Base-by-base conservation (phyloP, 1,140 invertebrate genomes). In the Ptiloglossa arizonensis region DNA sequence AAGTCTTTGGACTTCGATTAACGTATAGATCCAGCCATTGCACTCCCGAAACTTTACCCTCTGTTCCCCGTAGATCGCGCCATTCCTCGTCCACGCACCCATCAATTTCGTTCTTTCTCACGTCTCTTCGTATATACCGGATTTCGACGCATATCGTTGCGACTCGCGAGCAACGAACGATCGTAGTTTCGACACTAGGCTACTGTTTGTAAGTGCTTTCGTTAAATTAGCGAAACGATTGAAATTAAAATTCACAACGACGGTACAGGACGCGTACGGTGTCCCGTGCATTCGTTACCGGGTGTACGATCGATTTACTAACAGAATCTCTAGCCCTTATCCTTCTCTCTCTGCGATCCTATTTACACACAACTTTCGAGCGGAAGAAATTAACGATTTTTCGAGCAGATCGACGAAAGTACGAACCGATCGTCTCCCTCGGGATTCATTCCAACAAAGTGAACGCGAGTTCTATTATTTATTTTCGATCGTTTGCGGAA, bases 1-100 rank as follows among this genome's bases (percentile, higher is more conserved):
- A 77, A 70, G 75, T 70, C 75, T 77, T 77, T 77, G 75, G 75
- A 77, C 68, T 63, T 63, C n/a, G 66, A 77, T 56, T 54, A 70
- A 77, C 68, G 67, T 54, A 63, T 69, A 77, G 75, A 77, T 77
- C 75, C 48, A 77, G 75, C 75, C 75, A 44, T 62, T 41, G 15
- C n/a, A n/a, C 50, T 50, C 24, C 35, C 48, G 54, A 15, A 70
- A 19, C 27, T 6, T 60, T 27, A 1, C 27, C 29, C 3, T 3
- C 22, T 17, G 9, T n/a, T 63, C 24, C 32, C 35, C n/a, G 6
- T 2, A 22, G 35, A 62, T 62, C 57, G 32, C 9, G 19, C n/a
- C 2, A 5, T 19, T n/a, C 9, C 46, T 50, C n/a, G 46, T 19
- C 9, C 44, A 11, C 44, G 13, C 17, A 2, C 35, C 35, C 5